Evolutionary conservation across 2,797 vertebrate genomes (phyloP), one percentile per base, ranked within the genome.

Genomic region (Austrolebias charrua): DNA sequence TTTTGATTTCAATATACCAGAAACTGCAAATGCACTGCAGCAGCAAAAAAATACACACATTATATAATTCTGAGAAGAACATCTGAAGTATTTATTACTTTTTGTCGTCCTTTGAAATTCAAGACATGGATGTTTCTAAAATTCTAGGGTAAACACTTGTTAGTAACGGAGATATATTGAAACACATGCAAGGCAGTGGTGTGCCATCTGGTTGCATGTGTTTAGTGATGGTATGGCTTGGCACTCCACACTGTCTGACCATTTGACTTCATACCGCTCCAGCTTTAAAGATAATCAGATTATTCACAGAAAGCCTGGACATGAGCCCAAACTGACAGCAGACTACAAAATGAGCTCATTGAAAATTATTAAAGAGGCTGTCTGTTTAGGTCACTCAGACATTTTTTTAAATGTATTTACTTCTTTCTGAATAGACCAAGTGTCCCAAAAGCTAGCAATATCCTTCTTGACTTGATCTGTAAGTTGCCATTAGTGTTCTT

Each of bases 281-380:
- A 55, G 65, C 67, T 75, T 78, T 60, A 44, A n/a, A 66, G 61
- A 84, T 80, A 80, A 85, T 84, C 69, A 47, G n/a, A 76, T 86
- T 76, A 78, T 85, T 84, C 81, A 83, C 74, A 76, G 75, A 69
- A 19, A 46, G 24, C 29, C 57, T 43, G 15, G 8, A 35, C 38
- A 19, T 46, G 47, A 47, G 66, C 69, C 76, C 71, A 52, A 71
- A 80, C 76, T 80, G 76, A 81, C 62, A 56, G 62, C 65, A 58
- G 35, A 68, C 70, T 24, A 64, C 51, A 45, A 44, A 29, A 48
- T 19, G 58, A 73, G 79, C 52, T 81, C 69, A 64, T 4, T 51
- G 60, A 68, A 33, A 46, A 69, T 52, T 13, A 60, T 69, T 64
- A 38, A 48, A 40, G 58, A 68, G 44, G 51, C 69, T 65, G 45